phyloP scores from a whole-genome alignment of 2,888 invertebrate species.

The Danaus chrysippus region DNA sequence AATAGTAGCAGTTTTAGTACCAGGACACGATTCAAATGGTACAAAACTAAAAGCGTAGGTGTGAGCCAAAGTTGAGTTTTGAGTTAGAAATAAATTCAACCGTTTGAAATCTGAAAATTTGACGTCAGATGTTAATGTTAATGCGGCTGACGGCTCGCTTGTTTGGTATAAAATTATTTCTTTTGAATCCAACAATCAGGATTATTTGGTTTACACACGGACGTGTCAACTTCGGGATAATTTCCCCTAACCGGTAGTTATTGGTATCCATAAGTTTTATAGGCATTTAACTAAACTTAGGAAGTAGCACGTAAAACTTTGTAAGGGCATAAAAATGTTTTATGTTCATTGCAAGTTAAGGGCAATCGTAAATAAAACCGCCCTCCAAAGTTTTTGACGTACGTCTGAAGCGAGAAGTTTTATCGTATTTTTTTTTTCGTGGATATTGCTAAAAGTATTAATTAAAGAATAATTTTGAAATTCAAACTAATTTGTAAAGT shows the following conservation, averaged over 20 bases:
- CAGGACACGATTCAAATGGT: neutral
- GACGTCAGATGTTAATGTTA: neutral
- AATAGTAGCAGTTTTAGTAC: too few species aligned
- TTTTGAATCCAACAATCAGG: neutral
- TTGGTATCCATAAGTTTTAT: constrained; percentile 17
- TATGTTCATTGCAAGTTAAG: constrained; percentile 13
- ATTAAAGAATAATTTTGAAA: neutral
- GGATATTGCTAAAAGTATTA: neutral
- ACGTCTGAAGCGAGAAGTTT: neutral
- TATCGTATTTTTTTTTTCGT: neutral
- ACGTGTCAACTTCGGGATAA: constrained; percentile 16
- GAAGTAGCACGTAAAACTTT: constrained; percentile 20
- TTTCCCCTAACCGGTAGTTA: constrained; percentile 16
- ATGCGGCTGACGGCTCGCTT: neutral
- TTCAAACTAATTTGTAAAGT: neutral
- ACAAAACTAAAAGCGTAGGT: neutral
- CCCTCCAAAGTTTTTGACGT: constrained; percentile 6
- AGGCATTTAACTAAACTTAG: constrained; percentile 21
- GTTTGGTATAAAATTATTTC: neutral
- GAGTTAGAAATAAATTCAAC: constrained; percentile 3
- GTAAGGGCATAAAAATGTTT: constrained; percentile 24
- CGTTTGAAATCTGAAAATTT: neutral
- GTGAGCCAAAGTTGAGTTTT: neutral
- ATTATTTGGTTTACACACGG: constrained; percentile 17
- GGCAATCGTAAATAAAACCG: constrained; percentile 12